Base-by-base conservation (phyloP, 2,797 vertebrate genomes). In the Heteromormyrus szaboi region DNA sequence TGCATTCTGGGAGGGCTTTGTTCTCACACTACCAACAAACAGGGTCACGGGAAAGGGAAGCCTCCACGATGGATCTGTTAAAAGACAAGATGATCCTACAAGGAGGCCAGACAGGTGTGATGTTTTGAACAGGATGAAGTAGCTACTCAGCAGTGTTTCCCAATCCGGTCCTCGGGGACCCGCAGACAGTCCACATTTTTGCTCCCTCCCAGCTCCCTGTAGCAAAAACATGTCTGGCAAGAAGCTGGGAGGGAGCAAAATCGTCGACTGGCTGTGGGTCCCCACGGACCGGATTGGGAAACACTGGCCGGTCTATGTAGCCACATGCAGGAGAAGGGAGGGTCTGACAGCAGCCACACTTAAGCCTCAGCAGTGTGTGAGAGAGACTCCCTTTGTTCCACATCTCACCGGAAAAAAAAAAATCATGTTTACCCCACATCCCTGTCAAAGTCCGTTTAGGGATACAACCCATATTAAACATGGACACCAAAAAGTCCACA, bases 21-120 rank as follows among this genome's bases (percentile, higher is more conserved):
- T 37, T 87, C 86, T 87, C 37, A 19, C 19, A 11, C 59, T n/a
- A 14, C n/a, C 19, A 44, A 19, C 19, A 92, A 93, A 91, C 94
- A 48, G 95, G 94, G 93, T 93, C 91, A 93, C 91, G 93, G 22
- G 65, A n/a, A 48, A 2, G 44, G 41, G 6, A 50, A 44, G 44
- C 81, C 44, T 29, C 46, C 37, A n/a, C 12, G 6, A 14, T 44
- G 33, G 12, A 7, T 44, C 37, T 44, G 72, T 17, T 44, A 41
- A 19, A 44, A 17, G 17, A 79, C 68, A 91, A 93, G 93, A 93
- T 41, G 29, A 62, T 91, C 90, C 86, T 87, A 22, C n/a, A 37
- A 53, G 19, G 33, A 14, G 11, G 22, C 14, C n/a, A 25, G 48
- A 85, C 81, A 50, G 37, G 1, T 51, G 22, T 12, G 7, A 62